These are phyloP conservation scores for Telmatherina bonti DNA, from an alignment of 2,797 vertebrate species.

Conservation along the genomic window DNA sequence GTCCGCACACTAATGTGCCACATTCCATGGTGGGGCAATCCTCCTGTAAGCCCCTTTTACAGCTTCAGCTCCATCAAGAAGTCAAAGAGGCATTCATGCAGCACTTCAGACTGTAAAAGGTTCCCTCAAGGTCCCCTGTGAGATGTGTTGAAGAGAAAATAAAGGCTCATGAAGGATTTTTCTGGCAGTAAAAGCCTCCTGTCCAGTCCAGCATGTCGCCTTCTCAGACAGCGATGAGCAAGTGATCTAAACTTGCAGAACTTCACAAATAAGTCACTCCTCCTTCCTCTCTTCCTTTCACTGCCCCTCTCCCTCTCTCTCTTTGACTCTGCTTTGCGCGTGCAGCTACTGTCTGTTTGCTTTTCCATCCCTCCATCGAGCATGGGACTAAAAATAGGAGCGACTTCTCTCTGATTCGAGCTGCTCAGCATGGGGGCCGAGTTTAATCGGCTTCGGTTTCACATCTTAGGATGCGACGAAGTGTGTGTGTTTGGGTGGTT, in stretches of 20 bases:
- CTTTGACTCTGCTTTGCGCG: constrained; percentile 23
- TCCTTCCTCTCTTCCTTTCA: constrained; percentile 43
- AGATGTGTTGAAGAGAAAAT: not conserved
- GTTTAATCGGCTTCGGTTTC: constrained; percentile 41
- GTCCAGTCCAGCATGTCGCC: constrained; percentile 52
- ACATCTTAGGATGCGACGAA: constrained; percentile 33
- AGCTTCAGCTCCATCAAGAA: constrained; percentile 51
- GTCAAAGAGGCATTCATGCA: constrained; percentile 37
- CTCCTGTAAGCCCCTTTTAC: constrained; percentile 65
- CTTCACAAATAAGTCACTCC: constrained; percentile 75
- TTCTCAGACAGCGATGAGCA: constrained; percentile 57
- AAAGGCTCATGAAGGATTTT: constrained; percentile 18
- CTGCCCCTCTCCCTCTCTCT: constrained; percentile 8
- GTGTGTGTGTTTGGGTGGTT: constrained; percentile 31
- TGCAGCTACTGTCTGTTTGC: constrained; percentile 72
- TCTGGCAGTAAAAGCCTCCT: constrained; percentile 24
- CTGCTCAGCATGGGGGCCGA: constrained; percentile 26
- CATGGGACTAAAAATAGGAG: constrained; percentile 80
- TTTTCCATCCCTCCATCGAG: constrained; percentile 72
- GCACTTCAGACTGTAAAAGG: constrained; percentile 5
- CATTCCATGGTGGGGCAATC: constrained; percentile 79
- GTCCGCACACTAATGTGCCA: constrained; percentile 51
- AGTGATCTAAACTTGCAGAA: constrained; percentile 62
- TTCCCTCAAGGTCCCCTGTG: not conserved
- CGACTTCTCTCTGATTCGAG: constrained; percentile 60